Percentiles rank a stretch among this genome's conserved stretches.
Evolutionary conservation across 2,113 vertebrate species (phyloP).

Genomic region (Ahaetulla prasina): DNA sequence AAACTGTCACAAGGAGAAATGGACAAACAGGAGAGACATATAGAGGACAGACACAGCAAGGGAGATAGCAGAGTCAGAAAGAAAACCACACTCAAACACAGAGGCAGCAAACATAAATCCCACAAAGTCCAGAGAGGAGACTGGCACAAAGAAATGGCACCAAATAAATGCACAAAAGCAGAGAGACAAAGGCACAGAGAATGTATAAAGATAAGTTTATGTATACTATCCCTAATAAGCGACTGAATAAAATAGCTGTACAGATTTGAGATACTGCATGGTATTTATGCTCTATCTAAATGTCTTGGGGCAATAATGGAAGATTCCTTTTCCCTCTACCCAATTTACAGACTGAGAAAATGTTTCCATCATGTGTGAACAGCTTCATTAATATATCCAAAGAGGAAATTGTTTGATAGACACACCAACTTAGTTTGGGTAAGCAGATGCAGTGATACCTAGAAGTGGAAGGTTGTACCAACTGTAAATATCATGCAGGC

Average conservation of each 20-base stretch:
- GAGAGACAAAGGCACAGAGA: neutral
- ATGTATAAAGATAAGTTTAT: neutral
- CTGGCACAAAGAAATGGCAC: neutral
- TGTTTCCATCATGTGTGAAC: neutral
- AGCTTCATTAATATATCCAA: neutral
- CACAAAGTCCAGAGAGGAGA: neutral
- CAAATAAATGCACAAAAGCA: neutral
- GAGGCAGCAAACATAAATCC: neutral
- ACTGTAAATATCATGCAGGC: neutral
- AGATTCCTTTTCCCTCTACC: neutral
- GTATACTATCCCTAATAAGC: neutral
- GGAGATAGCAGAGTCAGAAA: neutral
- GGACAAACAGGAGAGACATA: neutral
- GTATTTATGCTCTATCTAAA: neutral
- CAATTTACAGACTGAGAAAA: neutral
- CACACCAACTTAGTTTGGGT: neutral
- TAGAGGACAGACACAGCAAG: neutral
- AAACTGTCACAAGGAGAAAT: neutral
- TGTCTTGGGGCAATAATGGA: neutral
- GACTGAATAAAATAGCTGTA: neutral
- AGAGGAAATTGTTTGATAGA: neutral
- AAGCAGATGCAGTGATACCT: neutral
- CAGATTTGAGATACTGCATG: neutral
- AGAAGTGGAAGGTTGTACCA: neutral
- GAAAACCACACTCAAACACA: neutral